These are phyloP conservation scores for Pseudochirops corinnae DNA, from an alignment of 2,797 vertebrate species.

Conservation along the genomic window DNA sequence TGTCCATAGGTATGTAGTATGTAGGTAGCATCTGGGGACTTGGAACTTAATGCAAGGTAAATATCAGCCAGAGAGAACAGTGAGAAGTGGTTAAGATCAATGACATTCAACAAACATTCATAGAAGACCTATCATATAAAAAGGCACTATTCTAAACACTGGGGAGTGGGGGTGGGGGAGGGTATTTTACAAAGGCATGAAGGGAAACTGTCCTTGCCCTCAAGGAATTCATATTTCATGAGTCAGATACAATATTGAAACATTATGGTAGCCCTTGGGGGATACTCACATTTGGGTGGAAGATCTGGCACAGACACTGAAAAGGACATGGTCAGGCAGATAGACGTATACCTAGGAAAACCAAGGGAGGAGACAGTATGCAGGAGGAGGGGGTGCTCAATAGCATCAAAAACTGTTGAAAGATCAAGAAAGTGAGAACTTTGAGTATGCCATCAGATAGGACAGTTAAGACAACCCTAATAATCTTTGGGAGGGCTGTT, in stretches of 20 bases:
- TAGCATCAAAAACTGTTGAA: neutral
- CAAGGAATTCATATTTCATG: neutral
- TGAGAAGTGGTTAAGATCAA: conserved; percentile 13
- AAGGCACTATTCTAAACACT: neutral
- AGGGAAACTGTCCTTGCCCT: neutral
- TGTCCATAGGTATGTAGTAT: neutral
- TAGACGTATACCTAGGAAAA: neutral
- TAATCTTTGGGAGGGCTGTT: neutral
- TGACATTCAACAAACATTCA: conserved; percentile 51
- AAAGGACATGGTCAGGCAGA: neutral
- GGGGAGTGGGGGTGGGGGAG: rapidly evolving
- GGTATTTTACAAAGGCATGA: neutral
- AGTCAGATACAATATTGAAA: neutral
- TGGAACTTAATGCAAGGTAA: neutral
- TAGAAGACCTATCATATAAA: conserved; percentile 31
- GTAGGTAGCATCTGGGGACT: neutral
- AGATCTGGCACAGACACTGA: neutral
- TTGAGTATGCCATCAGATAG: too few species aligned
- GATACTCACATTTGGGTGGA: neutral
- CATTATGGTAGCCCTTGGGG: neutral
- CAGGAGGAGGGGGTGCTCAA: neutral
- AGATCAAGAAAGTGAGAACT: neutral
- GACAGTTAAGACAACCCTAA: neutral
- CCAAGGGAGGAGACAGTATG: neutral
- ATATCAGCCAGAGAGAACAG: neutral